Evolutionary conservation across 2,797 vertebrate genomes (phyloP).

Genomic region (Otus scops): DNA sequence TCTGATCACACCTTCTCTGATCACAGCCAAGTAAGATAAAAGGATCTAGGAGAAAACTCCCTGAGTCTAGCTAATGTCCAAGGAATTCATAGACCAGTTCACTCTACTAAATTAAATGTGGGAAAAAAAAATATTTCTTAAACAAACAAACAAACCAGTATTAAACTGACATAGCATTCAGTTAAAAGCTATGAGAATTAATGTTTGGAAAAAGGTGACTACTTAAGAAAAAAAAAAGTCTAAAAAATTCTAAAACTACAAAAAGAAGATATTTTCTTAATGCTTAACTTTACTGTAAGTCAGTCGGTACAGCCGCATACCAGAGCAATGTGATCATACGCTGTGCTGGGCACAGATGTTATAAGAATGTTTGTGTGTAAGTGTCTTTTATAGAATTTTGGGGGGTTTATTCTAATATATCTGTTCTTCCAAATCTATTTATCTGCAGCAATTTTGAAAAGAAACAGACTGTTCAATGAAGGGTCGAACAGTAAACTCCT

Average conservation of each 20-base stretch:
- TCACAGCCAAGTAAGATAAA: not conserved
- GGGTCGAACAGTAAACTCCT: not conserved
- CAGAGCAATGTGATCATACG: not conserved
- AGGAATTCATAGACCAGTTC: not conserved
- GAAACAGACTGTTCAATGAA: not conserved
- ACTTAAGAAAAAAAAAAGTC: not conserved
- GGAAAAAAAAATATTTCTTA: not conserved
- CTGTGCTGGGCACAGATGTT: not conserved
- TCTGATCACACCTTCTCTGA: not conserved
- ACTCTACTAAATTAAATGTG: not conserved
- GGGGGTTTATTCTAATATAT: not conserved
- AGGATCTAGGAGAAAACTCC: not conserved
- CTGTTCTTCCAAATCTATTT: not conserved
- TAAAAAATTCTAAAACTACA: not conserved
- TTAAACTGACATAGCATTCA: not conserved
- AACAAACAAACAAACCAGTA: not conserved
- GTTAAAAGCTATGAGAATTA: not conserved
- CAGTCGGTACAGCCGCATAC: accelerated
- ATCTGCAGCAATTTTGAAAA: not conserved
- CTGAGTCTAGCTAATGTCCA: not conserved
- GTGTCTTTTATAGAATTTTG: not conserved
- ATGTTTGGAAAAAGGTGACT: not conserved
- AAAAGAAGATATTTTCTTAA: not conserved
- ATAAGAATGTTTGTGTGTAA: not conserved
- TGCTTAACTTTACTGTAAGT: not conserved